These are phyloP conservation scores for Synanthedon tipuliformis DNA, from an alignment of 2,888 invertebrate species.

Conservation along the genomic window DNA sequence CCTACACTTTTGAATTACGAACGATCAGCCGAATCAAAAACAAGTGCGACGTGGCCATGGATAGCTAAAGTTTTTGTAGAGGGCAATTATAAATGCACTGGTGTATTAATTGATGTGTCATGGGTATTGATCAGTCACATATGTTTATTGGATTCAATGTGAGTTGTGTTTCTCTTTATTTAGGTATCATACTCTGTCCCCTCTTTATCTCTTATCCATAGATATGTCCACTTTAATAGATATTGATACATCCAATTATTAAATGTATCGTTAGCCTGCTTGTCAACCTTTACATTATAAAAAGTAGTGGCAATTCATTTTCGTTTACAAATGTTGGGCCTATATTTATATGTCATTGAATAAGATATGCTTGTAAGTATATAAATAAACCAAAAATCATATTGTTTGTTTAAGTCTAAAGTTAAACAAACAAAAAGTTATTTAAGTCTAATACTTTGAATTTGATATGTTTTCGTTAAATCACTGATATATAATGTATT, in stretches of 20 bases:
- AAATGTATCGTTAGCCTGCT: too few species aligned
- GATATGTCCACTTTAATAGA: too few species aligned
- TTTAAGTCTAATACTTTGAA: too few species aligned
- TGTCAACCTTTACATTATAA: too few species aligned
- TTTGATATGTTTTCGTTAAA: not conserved
- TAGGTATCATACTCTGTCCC: not conserved
- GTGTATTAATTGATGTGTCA: slow-evolving; percentile 73
- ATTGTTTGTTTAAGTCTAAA: not conserved
- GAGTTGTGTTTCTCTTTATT: slow-evolving; percentile 16
- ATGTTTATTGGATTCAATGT: slow-evolving; percentile 61
- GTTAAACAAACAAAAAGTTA: too few species aligned
- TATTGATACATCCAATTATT: too few species aligned
- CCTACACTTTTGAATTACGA: slow-evolving; percentile 24
- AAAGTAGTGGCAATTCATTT: too few species aligned
- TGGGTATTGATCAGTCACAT: slow-evolving; percentile 75
- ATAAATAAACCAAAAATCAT: too few species aligned
- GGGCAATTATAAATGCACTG: slow-evolving; percentile 77
- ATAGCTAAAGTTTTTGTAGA: slow-evolving; percentile 77
- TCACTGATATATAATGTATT: not conserved
- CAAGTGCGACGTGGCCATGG: slow-evolving; percentile 74
- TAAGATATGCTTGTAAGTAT: too few species aligned
- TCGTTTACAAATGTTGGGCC: too few species aligned
- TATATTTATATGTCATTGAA: too few species aligned
- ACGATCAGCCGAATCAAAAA: slow-evolving; percentile 16
- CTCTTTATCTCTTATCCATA: too few species aligned